phyloP scores from a whole-genome alignment of 2,113 vertebrate genomes.

The Larimichthys polyactis region DNA sequence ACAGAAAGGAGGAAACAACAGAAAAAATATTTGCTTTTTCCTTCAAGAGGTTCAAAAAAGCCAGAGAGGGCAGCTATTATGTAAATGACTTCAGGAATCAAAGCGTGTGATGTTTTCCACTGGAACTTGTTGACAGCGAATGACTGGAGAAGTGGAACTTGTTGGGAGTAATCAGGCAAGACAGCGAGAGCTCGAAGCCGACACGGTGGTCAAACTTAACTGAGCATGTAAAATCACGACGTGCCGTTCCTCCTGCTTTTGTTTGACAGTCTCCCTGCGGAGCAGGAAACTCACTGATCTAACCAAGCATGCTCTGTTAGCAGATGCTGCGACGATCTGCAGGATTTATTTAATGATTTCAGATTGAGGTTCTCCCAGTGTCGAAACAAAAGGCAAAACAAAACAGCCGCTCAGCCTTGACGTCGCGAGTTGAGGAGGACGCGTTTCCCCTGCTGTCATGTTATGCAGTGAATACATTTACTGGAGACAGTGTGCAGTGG shows the following conservation, averaged over 20 bases:
- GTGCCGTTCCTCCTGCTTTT: slow-evolving; percentile 18
- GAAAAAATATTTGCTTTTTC: background rate
- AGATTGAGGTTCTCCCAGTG: background rate
- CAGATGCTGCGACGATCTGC: slow-evolving; percentile 16
- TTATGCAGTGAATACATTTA: background rate
- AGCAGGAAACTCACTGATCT: slow-evolving; percentile 32
- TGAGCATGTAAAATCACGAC: slow-evolving; percentile 55
- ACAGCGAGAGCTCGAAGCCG: slow-evolving; percentile 35
- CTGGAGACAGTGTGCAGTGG: background rate
- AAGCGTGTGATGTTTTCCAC: slow-evolving; percentile 42
- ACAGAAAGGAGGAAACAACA: background rate
- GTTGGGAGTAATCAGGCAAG: slow-evolving; percentile 70
- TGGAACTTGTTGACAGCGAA: slow-evolving; percentile 52
- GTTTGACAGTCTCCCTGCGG: slow-evolving; percentile 31
- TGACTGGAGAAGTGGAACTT: slow-evolving; percentile 59
- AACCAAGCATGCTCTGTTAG: slow-evolving; percentile 36
- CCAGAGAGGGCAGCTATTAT: slow-evolving; percentile 25
- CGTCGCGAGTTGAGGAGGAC: too few relatives aligned
- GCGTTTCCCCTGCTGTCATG: background rate
- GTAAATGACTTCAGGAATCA: slow-evolving; percentile 49
- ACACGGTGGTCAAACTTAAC: slow-evolving; percentile 63
- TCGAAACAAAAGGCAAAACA: background rate
- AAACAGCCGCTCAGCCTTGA: slow-evolving; percentile 19
- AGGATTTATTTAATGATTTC: slow-evolving; percentile 31
- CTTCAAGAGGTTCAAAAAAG: too few relatives aligned